Base-by-base conservation (phyloP, 2,113 vertebrate species). In the Sialia sialis region DNA sequence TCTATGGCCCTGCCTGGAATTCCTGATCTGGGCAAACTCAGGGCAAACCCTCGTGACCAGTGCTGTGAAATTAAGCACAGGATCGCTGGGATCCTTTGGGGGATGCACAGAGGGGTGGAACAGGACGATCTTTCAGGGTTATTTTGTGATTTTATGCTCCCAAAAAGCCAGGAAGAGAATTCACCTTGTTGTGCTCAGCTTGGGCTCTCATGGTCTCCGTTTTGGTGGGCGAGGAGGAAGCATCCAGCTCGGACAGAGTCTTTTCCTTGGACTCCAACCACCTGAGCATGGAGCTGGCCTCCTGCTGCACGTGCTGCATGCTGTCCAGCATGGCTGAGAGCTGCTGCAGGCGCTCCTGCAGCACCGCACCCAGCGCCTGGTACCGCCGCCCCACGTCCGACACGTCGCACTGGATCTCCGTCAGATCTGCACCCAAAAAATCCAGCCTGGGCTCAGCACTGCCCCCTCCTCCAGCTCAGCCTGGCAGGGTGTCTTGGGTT, bases 131-230 rank as follows among this genome's bases (percentile, higher is more conserved):
- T 54, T 25, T 8, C 30, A 43, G 30, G 52, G 16, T 29, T 13
- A 1, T 17, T 52, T 7, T 11, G n/a, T 17, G 21, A 38, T 17
- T 46, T 6, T 8, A 29, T 17, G 17, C n/a, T 8, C 11, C 48
- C 72, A 11, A 5, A 5, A 36, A 20, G 4, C 13, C 27, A 3
- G 10, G 14, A 6, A 21, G 79, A 59, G 59, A 43, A 25, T 8
- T 70, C 94, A 99, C 99, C 99, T 99, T 99, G 98, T 99, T 99
- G 97, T 99, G 98, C 90, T 99, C 98, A 13, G 98, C 99, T 97
- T 99, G 99, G 48, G 98, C 98, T 39, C 97, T 98, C 54, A 99
- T 97, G 3, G 98, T 98, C 96, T 99, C 99, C 0, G 98, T 98
- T 89, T 97, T 98, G 86, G 98, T 98, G 70, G 99, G 99, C 2